phyloP scores from a whole-genome alignment of 1,140 invertebrate genomes.

The Magallana gigas region DNA sequence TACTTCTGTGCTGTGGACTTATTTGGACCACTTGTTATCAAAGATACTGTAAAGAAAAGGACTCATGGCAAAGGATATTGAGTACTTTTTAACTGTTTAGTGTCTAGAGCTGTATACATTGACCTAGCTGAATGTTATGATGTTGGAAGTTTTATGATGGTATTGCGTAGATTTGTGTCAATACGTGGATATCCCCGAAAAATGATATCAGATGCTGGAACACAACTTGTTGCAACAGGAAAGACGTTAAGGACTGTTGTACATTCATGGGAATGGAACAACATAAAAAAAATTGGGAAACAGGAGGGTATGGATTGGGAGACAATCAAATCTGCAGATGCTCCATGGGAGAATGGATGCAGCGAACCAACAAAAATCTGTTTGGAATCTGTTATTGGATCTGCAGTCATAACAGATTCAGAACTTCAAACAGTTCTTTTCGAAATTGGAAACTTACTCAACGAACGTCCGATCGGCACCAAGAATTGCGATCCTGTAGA shows the following conservation, averaged over 20 bases:
- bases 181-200: conserved; percentile 36
- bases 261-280: not conserved
- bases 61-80: conserved; percentile 44
- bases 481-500: no score
- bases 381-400: no score
- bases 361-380: no score
- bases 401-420: no score
- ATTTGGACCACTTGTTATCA: conserved; percentile 33
- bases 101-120: conserved; percentile 41
- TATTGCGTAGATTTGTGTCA: conserved; percentile 46
- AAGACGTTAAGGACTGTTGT: conserved; percentile 18
- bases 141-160: conserved; percentile 37
- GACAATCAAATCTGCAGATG: no score
- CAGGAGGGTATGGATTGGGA: no score
- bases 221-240: conserved; percentile 34
- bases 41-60: conserved; percentile 44
- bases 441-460: no score
- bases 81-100: conserved; percentile 48
- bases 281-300: not conserved
- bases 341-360: no score
- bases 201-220: conserved; percentile 40
- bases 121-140: conserved; percentile 45
- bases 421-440: no score
- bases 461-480: no score
- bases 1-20: not conserved